Evolutionary conservation across 2,797 vertebrate genomes (phyloP), one percentile per base, ranked within the genome.

Genomic region (Phylloscopus collybita): DNA sequence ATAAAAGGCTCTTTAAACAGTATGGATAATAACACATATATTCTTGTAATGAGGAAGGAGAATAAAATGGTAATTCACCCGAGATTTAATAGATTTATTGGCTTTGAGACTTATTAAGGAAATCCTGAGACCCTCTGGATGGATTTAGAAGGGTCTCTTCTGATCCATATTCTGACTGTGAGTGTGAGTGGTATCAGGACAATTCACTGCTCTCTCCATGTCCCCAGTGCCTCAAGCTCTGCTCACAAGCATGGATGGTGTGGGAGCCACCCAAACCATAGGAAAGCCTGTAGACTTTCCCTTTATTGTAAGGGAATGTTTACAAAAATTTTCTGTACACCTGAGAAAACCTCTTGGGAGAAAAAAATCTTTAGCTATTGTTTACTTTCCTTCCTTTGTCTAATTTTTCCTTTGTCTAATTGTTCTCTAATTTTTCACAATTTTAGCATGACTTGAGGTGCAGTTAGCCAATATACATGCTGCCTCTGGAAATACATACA

Each of bases 21-120:
- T 45, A 66, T 82, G 69, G 75, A 85, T 92, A 95, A 92, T 95
- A 96, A 96, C 79, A 91, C n/a, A 51, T 93, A 97, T 65, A 95
- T 94, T 95, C 80, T 88, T 90, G 47, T 94, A 97, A 97, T 47
- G 84, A 93, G 57, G 56, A 94, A 95, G 94, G 92, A 96, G 94
- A 97, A 97, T 92, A 84, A 97, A 93, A 94, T 93, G 61, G 90
- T 96, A 96, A 95, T 96, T 91, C 69, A 86, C 14, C 25, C 57
- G 91, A 50, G 8, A 89, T 95, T 93, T 94, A 96, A 91, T 80
- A 92, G 72, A 92, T 96, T 95, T 97, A 92, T 96, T 95, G 74
- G 61, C 45, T 95, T 92, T 93, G 69, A 95, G 64, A n/a, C 53
- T 93, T 94, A 56, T 34, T 49, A 47, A 81, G 50, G 84, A 94